phyloP scores from a whole-genome alignment of 2,113 vertebrate species.

The Strigops habroptila region DNA sequence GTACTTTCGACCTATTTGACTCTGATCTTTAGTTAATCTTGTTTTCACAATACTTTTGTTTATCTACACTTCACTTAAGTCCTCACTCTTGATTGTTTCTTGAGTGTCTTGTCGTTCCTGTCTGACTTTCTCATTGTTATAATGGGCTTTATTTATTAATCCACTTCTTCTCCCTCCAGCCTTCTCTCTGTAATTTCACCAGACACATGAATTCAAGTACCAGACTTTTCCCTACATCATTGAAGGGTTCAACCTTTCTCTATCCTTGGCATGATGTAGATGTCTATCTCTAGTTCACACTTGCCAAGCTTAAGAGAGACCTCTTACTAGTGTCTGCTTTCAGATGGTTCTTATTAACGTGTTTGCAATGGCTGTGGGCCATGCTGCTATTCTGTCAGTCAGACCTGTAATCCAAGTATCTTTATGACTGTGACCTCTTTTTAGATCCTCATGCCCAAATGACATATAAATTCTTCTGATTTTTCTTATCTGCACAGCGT shows the following conservation, averaged over 20 bases:
- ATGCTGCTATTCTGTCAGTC: not conserved
- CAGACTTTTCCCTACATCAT: accelerated
- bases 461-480: not conserved
- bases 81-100: not conserved
- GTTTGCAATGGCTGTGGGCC: not conserved
- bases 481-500: not conserved
- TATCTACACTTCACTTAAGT: not conserved
- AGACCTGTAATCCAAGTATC: not conserved
- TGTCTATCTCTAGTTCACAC: not conserved
- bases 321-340: not conserved
- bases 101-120: accelerated
- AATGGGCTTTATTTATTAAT: not conserved
- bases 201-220: accelerated
- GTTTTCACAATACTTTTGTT: not conserved
- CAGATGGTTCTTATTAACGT: not conserved
- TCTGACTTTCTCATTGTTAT: not conserved
- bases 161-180: not conserved
- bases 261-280: not conserved
- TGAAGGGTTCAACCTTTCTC: not conserved
- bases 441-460: not conserved
- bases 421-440: not conserved
- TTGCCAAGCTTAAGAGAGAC: not conserved
- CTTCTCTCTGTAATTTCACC: not conserved
- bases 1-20: not conserved
- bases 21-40: not conserved